phyloP scores from a whole-genome alignment of 2,113 vertebrate genomes.

The Syngnathus scovelli region DNA sequence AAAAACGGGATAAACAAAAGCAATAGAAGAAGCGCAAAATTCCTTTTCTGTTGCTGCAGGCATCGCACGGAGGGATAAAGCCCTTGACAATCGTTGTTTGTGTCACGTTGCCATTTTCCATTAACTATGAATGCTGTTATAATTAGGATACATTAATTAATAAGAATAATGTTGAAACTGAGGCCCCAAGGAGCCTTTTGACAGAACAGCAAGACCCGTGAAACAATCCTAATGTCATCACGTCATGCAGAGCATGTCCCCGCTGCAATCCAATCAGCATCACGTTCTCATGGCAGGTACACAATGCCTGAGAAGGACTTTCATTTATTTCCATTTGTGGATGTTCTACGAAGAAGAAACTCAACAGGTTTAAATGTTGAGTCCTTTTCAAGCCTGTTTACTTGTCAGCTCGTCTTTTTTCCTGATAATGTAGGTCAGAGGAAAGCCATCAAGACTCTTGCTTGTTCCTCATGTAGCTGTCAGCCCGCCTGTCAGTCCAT shows the following conservation, averaged over 20 bases:
- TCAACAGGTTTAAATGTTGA: slow-evolving; percentile 29
- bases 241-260: slow-evolving; percentile 5
- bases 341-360: slow-evolving; percentile 20
- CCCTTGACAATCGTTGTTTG: slow-evolving; percentile 42
- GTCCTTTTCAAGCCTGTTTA: slow-evolving; percentile 40
- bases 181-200: slow-evolving; percentile 30
- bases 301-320: background rate
- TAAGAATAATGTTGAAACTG: slow-evolving; percentile 16
- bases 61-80: slow-evolving; percentile 22
- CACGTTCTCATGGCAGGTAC: background rate
- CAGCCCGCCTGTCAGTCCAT: slow-evolving; percentile 22
- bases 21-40: slow-evolving; percentile 6
- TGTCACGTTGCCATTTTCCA: slow-evolving; percentile 36
- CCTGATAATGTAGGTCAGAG: slow-evolving; percentile 58
- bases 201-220: slow-evolving; percentile 11
- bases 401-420: slow-evolving; percentile 40
- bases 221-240: slow-evolving; percentile 11
- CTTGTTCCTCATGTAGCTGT: slow-evolving; percentile 38
- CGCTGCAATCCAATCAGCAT: slow-evolving; percentile 5
- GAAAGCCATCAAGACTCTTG: slow-evolving; percentile 40
- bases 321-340: slow-evolving; percentile 4
- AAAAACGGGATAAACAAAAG: slow-evolving; percentile 1
- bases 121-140: slow-evolving; percentile 32
- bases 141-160: slow-evolving; percentile 31
- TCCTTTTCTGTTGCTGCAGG: slow-evolving; percentile 43